A percentile compares a stretch with the other conserved stretches of the same genome.
phyloP scores from a whole-genome alignment of 2,113 vertebrate species.

The Turdus rufiventris region DNA sequence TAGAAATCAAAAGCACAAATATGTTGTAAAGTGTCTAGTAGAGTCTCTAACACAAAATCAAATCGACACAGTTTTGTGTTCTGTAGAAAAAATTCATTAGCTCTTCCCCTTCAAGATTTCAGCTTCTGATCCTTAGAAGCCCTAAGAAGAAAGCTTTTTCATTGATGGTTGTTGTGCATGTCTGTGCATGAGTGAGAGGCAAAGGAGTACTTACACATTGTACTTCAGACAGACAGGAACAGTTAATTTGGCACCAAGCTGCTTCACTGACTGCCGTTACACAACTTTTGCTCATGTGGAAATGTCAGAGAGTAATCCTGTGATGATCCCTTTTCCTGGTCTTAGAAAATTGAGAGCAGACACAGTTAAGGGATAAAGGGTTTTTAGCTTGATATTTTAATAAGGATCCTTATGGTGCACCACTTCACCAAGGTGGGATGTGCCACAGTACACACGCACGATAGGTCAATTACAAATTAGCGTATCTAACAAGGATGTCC shows the following conservation, averaged over 20 bases:
- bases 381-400: background rate
- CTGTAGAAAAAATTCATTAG: background rate
- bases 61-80: background rate
- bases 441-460: fast-evolving
- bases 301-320: background rate
- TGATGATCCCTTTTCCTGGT: background rate
- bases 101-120: background rate
- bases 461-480: background rate
- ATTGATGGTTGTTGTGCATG: background rate
- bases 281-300: background rate
- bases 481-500: background rate
- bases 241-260: background rate
- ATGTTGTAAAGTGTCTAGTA: background rate
- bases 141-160: background rate
- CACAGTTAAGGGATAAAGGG: fast-evolving
- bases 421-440: fast-evolving
- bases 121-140: background rate
- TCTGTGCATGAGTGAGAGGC: background rate
- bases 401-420: no score
- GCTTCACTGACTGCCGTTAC: background rate
- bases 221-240: background rate
- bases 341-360: background rate
- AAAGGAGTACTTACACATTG: fast-evolving
- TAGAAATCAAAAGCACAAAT: background rate
- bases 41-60: background rate